Evolutionary conservation across 2,888 invertebrate species (phyloP), one percentile per base, ranked within the genome.

Genomic region (Meteorus cinctellus): DNA sequence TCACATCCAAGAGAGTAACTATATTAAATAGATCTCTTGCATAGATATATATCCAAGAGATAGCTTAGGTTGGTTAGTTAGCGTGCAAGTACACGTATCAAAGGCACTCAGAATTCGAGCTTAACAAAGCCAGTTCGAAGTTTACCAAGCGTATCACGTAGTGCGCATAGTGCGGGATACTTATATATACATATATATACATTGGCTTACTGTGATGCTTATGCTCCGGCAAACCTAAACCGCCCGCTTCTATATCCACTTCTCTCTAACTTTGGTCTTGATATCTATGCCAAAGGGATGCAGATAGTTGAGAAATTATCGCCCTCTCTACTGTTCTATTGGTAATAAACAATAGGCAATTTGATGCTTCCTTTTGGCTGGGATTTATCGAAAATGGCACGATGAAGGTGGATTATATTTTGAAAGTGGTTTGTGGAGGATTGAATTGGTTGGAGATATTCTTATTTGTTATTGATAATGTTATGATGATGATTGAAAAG

Each of bases 1-100:
- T 31, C 48, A 55, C 51, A 73, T 66, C 45, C 24, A 34, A 31
- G 55, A 36, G 16, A 48, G 29, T 72, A 72, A 72, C 62, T n/a
- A 45, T 48, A 77, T 74, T 70, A 71, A 66, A 69, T 45, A 55
- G 41, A 73, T 55, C 48, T 63, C 74, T 76, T 76, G 74, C 59
- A 77, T 76, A 79, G 78, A 77, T 77, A 74, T 67, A 70, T 72
- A 71, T 71, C 72, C 48, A 81, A 79, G 82, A 55, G 82, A 84
- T 86, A 88, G 88, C 88, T 88, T 88, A 89, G 89, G 89, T 89
- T 89, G 89, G 88, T 89, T 89, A 89, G 89, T 89, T 89, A 89
- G 89, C 89, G 88, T 88, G 89, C 89, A 89, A 89, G 89, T 89
- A 89, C 89, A 89, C 89, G 89, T 89, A 89, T 89, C 89, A 89